Conservation (phyloP, 2,888 invertebrate genomes). For the Hypomecis punctinalis region DNA sequence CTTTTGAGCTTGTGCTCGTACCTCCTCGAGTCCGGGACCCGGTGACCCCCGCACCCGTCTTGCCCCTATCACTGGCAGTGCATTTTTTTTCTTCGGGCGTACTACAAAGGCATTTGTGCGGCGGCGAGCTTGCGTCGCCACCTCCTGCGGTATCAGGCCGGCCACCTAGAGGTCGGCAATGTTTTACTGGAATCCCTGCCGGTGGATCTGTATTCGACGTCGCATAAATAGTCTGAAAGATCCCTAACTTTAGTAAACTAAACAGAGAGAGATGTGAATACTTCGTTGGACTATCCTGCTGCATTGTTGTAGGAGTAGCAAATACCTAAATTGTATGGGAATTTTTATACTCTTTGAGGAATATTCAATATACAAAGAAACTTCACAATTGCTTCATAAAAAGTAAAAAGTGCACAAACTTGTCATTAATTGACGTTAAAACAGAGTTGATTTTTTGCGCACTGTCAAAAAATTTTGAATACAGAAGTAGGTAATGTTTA, state of each 20-base stretch:
- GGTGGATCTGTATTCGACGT: conserved; percentile 54
- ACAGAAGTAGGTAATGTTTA: conserved; percentile 10
- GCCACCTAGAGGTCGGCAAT: conserved; percentile 17
- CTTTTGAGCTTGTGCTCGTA: conserved; percentile 40
- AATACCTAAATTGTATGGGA: neutral
- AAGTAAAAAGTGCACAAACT: conserved; percentile 12
- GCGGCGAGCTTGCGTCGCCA: conserved; percentile 36
- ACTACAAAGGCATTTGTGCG: conserved; percentile 50
- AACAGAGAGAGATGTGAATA: conserved; percentile 55
- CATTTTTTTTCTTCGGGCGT: conserved; percentile 50
- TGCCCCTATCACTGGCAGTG: conserved; percentile 68
- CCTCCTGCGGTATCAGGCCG: conserved; percentile 29
- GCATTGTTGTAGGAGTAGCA: conserved; percentile 22
- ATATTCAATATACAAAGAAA: conserved; percentile 8
- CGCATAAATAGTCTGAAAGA: conserved; percentile 70
- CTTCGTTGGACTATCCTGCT: conserved; percentile 40
- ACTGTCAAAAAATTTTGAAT: conserved; percentile 6
- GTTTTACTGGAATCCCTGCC: conserved; percentile 18
- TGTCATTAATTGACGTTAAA: conserved; percentile 4
- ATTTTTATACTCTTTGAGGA: no score
- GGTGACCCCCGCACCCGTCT: conserved; percentile 76
- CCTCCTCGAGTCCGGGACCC: conserved; percentile 67
- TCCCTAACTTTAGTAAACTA: conserved; percentile 62
- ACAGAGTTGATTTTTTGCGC: neutral
- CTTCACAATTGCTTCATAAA: no score